Evolutionary conservation across 2,113 vertebrate genomes (phyloP).

Genomic region (Athene cunicularia): DNA sequence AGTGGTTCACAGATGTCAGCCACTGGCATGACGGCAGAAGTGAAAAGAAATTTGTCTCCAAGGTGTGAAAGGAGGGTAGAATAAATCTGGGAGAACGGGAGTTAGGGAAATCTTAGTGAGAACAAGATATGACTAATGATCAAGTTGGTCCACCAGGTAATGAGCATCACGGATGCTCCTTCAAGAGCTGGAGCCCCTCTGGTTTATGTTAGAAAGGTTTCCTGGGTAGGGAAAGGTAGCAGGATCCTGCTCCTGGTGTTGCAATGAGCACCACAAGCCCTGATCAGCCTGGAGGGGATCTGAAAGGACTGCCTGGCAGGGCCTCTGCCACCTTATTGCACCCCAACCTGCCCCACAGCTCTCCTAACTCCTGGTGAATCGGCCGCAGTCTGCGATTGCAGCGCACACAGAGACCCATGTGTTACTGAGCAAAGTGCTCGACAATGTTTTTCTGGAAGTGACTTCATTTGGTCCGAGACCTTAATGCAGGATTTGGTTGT

Average conservation of each 20-base stretch:
- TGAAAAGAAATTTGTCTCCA: background rate
- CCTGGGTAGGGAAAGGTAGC: background rate
- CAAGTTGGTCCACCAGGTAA: background rate
- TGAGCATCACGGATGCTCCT: background rate
- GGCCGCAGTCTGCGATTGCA: background rate
- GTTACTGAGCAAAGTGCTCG: background rate
- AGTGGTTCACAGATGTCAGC: background rate
- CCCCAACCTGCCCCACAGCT: background rate
- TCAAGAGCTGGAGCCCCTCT: background rate
- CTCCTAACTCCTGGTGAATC: background rate
- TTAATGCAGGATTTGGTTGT: background rate
- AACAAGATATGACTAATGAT: background rate
- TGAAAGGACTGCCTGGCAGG: background rate
- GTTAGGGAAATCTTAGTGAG: background rate
- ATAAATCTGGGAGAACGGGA: background rate
- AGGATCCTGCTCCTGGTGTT: background rate
- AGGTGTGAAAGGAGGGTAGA: background rate
- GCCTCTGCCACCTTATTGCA: background rate
- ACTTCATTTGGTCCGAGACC: constrained; percentile 31
- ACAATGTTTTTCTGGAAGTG: constrained; percentile 52
- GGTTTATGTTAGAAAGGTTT: background rate
- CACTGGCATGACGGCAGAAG: background rate
- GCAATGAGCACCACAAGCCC: too few species aligned
- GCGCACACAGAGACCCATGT: background rate
- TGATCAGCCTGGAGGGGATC: background rate